Conservation (phyloP, 2,888 invertebrate genomes). For the Lasioglossum pauxillum region DNA sequence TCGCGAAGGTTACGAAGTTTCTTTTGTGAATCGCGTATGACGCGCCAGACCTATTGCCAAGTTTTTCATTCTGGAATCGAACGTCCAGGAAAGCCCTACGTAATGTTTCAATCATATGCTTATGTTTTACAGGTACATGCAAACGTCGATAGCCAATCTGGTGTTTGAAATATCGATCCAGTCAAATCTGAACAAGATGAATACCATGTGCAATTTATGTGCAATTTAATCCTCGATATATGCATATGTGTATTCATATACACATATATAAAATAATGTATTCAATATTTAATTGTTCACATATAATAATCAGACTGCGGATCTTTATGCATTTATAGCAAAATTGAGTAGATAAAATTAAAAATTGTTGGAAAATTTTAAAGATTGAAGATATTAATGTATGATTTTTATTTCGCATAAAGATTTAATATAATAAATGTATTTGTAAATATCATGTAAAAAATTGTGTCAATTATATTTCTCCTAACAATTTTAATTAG, state of each 20-base stretch:
- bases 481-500: background rate
- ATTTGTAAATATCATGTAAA: background rate
- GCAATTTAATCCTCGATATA: background rate
- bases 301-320: too few relatives aligned
- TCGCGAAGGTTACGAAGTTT: background rate
- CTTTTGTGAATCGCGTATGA: constrained; percentile 29
- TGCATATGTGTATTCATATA: too few relatives aligned
- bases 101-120: background rate
- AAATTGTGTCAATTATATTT: background rate
- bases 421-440: too few relatives aligned
- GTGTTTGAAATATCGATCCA: background rate
- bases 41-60: constrained; percentile 8
- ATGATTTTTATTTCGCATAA: too few relatives aligned
- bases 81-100: background rate
- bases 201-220: background rate
- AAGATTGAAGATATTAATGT: too few relatives aligned
- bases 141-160: background rate
- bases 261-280: too few relatives aligned
- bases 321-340: too few relatives aligned
- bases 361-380: too few relatives aligned
- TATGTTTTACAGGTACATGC: background rate
- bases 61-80: background rate
- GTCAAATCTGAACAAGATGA: background rate
- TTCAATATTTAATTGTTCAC: too few relatives aligned
- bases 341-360: too few relatives aligned